Evolutionary conservation across 1,140 invertebrate genomes (phyloP).

Genomic region (Bombus cullumanus): DNA sequence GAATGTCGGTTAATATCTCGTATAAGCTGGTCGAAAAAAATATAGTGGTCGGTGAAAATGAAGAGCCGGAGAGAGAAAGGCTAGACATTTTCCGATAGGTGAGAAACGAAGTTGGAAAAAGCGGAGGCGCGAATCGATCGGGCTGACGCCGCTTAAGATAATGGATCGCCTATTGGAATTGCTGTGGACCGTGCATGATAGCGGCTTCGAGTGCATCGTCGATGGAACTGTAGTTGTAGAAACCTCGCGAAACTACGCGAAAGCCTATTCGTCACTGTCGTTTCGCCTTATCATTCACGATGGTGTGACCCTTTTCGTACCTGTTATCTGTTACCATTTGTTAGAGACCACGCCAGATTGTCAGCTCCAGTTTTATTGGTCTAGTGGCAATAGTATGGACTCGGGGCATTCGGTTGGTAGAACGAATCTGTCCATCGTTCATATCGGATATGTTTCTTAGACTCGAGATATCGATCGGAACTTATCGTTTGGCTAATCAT

Average conservation of each 20-base stretch:
- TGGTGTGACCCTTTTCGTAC: conserved; percentile 56
- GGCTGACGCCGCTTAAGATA: conserved; percentile 65
- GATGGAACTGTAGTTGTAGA: conserved; percentile 56
- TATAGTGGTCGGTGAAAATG: conserved; percentile 8
- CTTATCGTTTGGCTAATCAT: too few relatives aligned
- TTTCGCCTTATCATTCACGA: conserved; percentile 66
- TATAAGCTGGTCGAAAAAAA: conserved; percentile 26
- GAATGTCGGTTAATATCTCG: conserved; percentile 34
- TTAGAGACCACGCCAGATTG: conserved; percentile 55
- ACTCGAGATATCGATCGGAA: background rate
- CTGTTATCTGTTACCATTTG: conserved; percentile 66
- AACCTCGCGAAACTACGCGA: conserved; percentile 42
- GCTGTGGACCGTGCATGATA: conserved; percentile 60
- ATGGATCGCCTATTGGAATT: conserved; percentile 70
- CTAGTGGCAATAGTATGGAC: conserved; percentile 25
- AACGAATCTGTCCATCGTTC: background rate
- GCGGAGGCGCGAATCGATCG: conserved; percentile 56
- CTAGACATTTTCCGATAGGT: background rate
- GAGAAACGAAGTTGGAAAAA: conserved; percentile 43
- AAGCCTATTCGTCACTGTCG: conserved; percentile 68
- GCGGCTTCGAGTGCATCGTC: conserved; percentile 52
- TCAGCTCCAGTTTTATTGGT: conserved; percentile 60
- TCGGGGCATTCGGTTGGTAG: background rate
- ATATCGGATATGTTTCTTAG: background rate
- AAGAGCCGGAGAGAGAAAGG: background rate